Base-by-base conservation (phyloP, 2,888 invertebrate species). In the Plagodis dolabraria region DNA sequence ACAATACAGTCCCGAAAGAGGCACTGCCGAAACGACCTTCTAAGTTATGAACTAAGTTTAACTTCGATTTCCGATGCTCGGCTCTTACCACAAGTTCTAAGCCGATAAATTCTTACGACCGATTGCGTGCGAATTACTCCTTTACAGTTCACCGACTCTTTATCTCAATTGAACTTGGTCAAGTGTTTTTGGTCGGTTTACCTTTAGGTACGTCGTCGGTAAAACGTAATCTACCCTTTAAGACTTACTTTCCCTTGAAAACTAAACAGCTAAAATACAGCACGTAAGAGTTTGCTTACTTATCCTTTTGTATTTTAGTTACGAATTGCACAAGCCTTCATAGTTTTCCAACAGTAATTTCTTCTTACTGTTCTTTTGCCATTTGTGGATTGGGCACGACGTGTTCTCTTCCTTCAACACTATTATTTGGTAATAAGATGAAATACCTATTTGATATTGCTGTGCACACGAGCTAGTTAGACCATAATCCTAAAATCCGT, bases 41-140 rank as follows among this genome's bases (percentile, higher is more conserved):
- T 65, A 64, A 77, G 74, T 80, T 77, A 77, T 77, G 74, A 72
- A 65, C 69, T 69, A 72, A 74, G 72, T 69, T 64, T 47, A 66
- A 71, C 70, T 70, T 77, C 76, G 72, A 72, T 74, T 78, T 70
- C 67, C 69, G 67, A 70, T 69, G 66, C 72, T 70, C 59, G 69
- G 74, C 65, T 70, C 75, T 75, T 78, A 78, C 76, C 77, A 68
- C 71, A 76, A 83, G 77, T 85, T 83, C 76, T 79, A 70, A 73
- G 72, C 71, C 80, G 68, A 83, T 84, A 84, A 86, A 85, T 83
- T 82, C 77, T 76, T 79, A 80, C 77, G 79, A 75, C 64, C 78
- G 83, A 84, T 83, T 84, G 79, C 79, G 77, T 80, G 78, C 74
- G 78, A 84, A 83, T 82, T 80, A 83, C 82, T 81, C 77, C 70